A percentile compares a stretch with the other conserved stretches of the same genome.
These are phyloP conservation scores for Syngnathoides biaculeatus DNA, from an alignment of 2,113 vertebrate species.

Conservation along the genomic window DNA sequence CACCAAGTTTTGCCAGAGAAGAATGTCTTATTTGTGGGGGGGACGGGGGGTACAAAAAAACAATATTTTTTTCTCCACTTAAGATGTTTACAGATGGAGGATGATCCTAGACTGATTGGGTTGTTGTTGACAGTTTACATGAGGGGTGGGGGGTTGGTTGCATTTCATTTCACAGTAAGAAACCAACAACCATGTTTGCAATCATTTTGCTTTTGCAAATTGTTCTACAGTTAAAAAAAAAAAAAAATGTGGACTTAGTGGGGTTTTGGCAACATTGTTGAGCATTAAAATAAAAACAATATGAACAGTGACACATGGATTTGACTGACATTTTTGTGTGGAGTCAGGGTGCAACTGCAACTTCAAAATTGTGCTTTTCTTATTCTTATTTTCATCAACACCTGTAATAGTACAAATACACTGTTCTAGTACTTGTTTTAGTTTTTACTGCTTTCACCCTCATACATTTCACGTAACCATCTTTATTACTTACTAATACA, in stretches of 20 bases:
- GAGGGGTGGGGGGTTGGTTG: background rate
- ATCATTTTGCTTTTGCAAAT: conserved; percentile 5
- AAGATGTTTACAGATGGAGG: conserved; percentile 6
- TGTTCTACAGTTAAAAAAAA: conserved; percentile 13
- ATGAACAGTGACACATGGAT: background rate
- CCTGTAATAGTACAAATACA: too few relatives aligned
- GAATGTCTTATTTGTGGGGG: conserved; percentile 7
- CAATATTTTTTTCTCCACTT: conserved; percentile 19
- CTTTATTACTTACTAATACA: too few relatives aligned
- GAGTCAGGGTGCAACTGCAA: too few relatives aligned
- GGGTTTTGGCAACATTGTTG: background rate
- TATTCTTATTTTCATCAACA: too few relatives aligned
- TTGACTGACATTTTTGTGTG: background rate
- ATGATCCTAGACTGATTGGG: conserved; percentile 15
- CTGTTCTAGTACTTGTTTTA: too few relatives aligned
- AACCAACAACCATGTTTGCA: conserved; percentile 1
- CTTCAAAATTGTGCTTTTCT: too few relatives aligned
- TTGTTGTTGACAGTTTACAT: conserved; percentile 13
- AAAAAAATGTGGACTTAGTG: background rate
- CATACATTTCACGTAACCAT: too few relatives aligned
- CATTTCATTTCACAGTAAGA: conserved; percentile 3
- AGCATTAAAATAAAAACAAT: background rate
- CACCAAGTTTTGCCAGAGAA: conserved; percentile 1
- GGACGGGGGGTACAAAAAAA: too few relatives aligned
- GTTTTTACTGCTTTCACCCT: too few relatives aligned